A percentile compares a stretch with the other conserved stretches of the same genome.
These are phyloP conservation scores for Podotricha telesiphe DNA, from an alignment of 2,888 invertebrate species.

Conservation along the genomic window DNA sequence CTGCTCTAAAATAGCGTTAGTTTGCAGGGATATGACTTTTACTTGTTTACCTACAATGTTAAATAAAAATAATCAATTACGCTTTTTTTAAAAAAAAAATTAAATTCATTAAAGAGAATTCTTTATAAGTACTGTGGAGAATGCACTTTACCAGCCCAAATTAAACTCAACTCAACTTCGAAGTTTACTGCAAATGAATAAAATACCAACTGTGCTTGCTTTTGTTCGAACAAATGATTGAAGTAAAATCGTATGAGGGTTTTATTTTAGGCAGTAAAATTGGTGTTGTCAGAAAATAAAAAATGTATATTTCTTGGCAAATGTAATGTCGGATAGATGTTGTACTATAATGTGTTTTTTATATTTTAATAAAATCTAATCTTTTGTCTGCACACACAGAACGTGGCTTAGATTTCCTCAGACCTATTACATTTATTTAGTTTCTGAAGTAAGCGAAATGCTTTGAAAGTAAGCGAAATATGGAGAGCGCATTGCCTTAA, in stretches of 20 bases:
- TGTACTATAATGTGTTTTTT: not conserved
- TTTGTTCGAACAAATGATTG: conserved; percentile 41
- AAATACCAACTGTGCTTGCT: conserved; percentile 37
- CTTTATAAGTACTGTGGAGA: conserved; percentile 17
- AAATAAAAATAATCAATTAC: conserved; percentile 18
- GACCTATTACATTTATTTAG: too few relatives aligned
- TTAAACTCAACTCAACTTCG: conserved; percentile 38
- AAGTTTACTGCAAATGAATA: conserved; percentile 41
- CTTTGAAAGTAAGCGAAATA: too few relatives aligned
- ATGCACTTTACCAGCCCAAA: conserved; percentile 28
- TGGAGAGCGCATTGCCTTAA: too few relatives aligned
- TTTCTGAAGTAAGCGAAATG: too few relatives aligned
- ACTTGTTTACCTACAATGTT: conserved; percentile 11
- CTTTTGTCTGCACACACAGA: too few relatives aligned
- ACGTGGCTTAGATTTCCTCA: too few relatives aligned
- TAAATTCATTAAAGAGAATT: conserved; percentile 15
- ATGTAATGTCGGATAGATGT: not conserved
- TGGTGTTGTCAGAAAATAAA: conserved; percentile 4
- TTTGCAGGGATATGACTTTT: too few relatives aligned
- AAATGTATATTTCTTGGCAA: not conserved
- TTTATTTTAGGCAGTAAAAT: conserved; percentile 36
- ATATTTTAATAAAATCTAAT: too few relatives aligned
- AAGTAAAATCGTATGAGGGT: conserved; percentile 34
- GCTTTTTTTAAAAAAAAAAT: not conserved
- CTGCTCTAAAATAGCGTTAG: too few relatives aligned